phyloP scores from a whole-genome alignment of 2,113 vertebrate species.

The Datnioides undecimradiatus region DNA sequence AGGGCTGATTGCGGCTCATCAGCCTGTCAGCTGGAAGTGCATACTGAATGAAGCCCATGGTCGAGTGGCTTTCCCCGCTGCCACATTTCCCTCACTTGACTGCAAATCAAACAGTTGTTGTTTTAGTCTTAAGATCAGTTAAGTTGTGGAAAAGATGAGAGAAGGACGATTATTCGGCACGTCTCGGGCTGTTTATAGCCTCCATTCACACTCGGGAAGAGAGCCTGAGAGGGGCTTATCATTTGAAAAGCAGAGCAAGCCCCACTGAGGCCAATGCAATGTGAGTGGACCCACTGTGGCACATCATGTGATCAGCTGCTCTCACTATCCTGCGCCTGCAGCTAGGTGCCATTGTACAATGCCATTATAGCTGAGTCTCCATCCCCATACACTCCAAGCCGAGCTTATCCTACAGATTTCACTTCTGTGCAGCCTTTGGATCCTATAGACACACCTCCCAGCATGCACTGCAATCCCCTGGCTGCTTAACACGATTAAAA shows the following conservation, averaged over 20 bases:
- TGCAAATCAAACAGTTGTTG: constrained; percentile 60
- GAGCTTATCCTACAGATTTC: constrained; percentile 52
- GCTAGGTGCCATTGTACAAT: constrained; percentile 16
- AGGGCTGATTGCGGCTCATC: constrained; percentile 66
- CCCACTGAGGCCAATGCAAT: constrained; percentile 2
- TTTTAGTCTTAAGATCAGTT: constrained; percentile 50
- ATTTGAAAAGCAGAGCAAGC: constrained; percentile 47
- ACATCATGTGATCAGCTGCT: constrained; percentile 9
- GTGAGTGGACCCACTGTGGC: constrained; percentile 1
- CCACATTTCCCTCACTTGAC: constrained; percentile 49
- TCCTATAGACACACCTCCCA: constrained; percentile 44
- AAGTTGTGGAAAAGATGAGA: constrained; percentile 50
- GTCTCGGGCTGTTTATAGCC: constrained; percentile 16
- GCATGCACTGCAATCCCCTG: constrained; percentile 37
- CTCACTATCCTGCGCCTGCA: constrained; percentile 40
- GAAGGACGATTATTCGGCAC: constrained; percentile 25
- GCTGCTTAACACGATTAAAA: constrained; percentile 43
- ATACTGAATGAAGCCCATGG: constrained; percentile 27
- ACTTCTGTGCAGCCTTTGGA: constrained; percentile 17
- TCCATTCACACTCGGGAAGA: constrained; percentile 20
- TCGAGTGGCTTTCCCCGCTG: constrained; percentile 46
- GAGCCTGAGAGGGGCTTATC: constrained; percentile 24
- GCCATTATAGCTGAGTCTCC: background rate
- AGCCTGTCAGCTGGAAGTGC: constrained; percentile 56
- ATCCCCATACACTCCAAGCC: constrained; percentile 1